Base-by-base conservation (phyloP, 2,797 vertebrate genomes). In the Micrastur ruficollis region DNA sequence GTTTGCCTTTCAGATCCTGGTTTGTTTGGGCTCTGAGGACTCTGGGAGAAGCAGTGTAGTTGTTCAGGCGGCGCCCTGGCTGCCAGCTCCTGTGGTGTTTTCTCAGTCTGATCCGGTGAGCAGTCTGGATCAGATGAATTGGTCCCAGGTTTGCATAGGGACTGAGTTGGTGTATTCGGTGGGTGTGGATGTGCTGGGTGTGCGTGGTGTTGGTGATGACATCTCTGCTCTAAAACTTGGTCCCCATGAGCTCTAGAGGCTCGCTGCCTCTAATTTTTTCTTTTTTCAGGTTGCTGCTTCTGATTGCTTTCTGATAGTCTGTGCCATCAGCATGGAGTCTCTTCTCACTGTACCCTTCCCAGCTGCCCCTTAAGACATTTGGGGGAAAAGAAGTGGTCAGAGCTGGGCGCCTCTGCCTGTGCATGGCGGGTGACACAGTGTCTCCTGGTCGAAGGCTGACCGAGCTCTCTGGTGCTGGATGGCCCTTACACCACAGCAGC, bases 401-500 rank as follows among this genome's bases (percentile, higher is more conserved):
- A 27, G 32, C 20, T 49, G 44, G 10, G 12, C 6, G 5, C 29
- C 12, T 56, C n/a, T 82, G 65, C 32, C 46, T 0, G 0, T 4
- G 1, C 23, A 1, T 7, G 27, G 12, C 0, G 2, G 34, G 34
- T 1, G 3, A 20, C 14, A 20, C 36, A 11, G 22, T 4, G 2
- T 46, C 27, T 32, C 20, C 12, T 8, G 34, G 34, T 52, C 0
- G 0, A 18, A 9, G 31, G 18, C 8, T 15, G 75, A 26, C 29
- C 44, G 0, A 46, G 27, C 27, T 34, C n/a, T 42, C 40, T 40
- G 4, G 25, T 5, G 11, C 67, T 6, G 7, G 34, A 11, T 70
- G 32, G 25, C 58, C 34, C 15, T 59, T 0, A 0, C 44, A n/a
- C 1, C 1, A 0, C 21, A 13, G n/a, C 9, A 1, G 23, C 55